Percentiles rank a stretch among this genome's conserved stretches.
These are phyloP conservation scores for Acheta domesticus DNA, from an alignment of 2,888 invertebrate genomes.

Conservation along the genomic window DNA sequence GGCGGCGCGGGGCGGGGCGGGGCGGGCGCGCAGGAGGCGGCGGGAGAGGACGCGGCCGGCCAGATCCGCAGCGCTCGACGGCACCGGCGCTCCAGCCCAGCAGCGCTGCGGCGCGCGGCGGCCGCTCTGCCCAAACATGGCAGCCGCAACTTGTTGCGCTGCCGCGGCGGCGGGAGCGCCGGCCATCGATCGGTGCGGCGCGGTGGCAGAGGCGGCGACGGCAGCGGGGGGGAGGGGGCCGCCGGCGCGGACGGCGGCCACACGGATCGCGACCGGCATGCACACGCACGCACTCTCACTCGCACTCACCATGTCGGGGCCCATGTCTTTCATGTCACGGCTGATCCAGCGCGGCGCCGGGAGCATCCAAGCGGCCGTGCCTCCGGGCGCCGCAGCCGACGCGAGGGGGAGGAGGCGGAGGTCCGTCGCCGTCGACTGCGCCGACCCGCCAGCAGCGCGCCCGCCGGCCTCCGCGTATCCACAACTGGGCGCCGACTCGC, in stretches of 20 bases:
- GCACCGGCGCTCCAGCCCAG: background rate
- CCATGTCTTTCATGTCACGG: slow-evolving; percentile 73
- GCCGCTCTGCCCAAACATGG: slow-evolving; percentile 21
- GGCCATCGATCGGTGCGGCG: slow-evolving; percentile 35
- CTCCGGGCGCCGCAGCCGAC: slow-evolving; percentile 11
- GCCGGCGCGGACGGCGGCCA: slow-evolving; percentile 41
- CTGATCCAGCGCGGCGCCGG: slow-evolving; percentile 35
- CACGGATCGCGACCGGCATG: slow-evolving; percentile 42
- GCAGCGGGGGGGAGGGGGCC: slow-evolving; percentile 33
- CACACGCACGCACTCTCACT: slow-evolving; percentile 30
- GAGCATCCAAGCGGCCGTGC: slow-evolving; percentile 30
- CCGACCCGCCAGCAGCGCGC: background rate
- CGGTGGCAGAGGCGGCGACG: slow-evolving; percentile 35
- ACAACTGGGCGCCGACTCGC: slow-evolving; percentile 11
- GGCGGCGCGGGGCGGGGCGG: background rate
- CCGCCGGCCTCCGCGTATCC: slow-evolving; percentile 20
- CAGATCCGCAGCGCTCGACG: background rate
- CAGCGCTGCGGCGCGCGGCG: background rate
- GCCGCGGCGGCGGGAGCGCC: slow-evolving; percentile 40
- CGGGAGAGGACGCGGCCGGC: background rate
- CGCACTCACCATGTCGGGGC: slow-evolving; percentile 72
- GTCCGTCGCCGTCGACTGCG: background rate
- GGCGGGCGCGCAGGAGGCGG: background rate
- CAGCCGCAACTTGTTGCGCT: slow-evolving; percentile 22
- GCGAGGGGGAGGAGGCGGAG: background rate